Percentiles rank a stretch among this genome's conserved stretches.
Evolutionary conservation across 2,797 vertebrate species (phyloP).

Genomic region (Pipistrellus pipistrellus): DNA sequence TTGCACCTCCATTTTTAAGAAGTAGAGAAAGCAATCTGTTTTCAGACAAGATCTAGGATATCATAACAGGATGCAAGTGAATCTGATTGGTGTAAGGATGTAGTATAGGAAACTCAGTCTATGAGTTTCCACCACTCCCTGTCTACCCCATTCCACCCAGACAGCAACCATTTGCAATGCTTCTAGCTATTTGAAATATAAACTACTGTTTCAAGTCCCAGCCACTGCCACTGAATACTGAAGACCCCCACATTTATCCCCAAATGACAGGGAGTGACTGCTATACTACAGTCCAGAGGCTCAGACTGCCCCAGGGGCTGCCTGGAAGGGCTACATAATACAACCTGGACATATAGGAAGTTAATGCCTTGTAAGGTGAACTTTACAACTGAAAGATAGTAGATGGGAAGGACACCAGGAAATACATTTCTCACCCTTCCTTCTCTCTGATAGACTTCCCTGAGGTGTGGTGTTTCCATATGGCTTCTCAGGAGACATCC

Average conservation of each 20-base stretch:
- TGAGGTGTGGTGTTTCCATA: not conserved
- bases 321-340: too few relatives aligned
- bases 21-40: not conserved
- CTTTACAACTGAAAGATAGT: not conserved
- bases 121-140: not conserved
- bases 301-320: not conserved
- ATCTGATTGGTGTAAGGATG: not conserved
- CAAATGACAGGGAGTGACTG: not conserved
- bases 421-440: not conserved
- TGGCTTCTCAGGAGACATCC: not conserved
- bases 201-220: not conserved
- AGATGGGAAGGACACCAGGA: not conserved
- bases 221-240: not conserved
- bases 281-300: not conserved
- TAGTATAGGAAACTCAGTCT: not conserved
- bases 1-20: not conserved
- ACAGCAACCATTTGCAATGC: not conserved
- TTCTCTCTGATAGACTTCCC: not conserved
- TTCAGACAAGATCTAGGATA: not conserved
- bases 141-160: not conserved
- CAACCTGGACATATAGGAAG: not conserved
- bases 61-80: not conserved
- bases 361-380: not conserved
- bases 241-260: not conserved
- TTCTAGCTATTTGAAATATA: not conserved